Evolutionary conservation across 2,888 invertebrate species (phyloP), one percentile per base, ranked within the genome.

Genomic region (Glaucopsyche alexis): DNA sequence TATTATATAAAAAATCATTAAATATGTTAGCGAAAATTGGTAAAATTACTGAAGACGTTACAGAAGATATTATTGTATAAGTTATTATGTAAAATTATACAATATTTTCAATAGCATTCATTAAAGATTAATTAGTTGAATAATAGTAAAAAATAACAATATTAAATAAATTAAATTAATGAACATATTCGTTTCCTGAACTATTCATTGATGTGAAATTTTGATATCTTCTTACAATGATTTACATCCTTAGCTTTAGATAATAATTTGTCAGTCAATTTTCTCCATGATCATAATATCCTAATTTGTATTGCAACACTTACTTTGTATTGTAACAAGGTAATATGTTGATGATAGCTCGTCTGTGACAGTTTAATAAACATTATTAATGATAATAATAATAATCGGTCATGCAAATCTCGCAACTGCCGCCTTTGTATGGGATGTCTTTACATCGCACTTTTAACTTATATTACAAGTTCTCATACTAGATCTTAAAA

Each of bases 11-110:
- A 29, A n/a, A n/a, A n/a, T 60, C 6, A 29, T 29, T 29, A 29
- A 60, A 60, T 11, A 60, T 29, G 60, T 38, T 13, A 60, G 13
- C 60, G 60, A 29, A 60, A 55, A 55, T 55, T 60, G 11, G 16
- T 38, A 60, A 13, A 60, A 29, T 38, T 29, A 29, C 14, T 13
- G 60, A 13, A 60, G n/a, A 29, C 29, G 4, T 29, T 55, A 9
- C 55, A 55, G 55, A 55, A 55, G 55, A 9, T 55, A 0, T 11
- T 55, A 55, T 55, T 60, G 60, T 60, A 60, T 38, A 60, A 60
- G 3, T 55, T 55, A 19, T 5, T 60, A 29, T 7, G 29, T 55
- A 19, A 55, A 55, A 19, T 55, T 19, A 38, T 19, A 16, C 13
- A 60, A 60, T 38, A 29, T 19, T 55, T 55, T 9, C 6, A 60